Evolutionary conservation across 2,113 vertebrate genomes (phyloP), one percentile per base, ranked within the genome.

Genomic region (Pica pica): DNA sequence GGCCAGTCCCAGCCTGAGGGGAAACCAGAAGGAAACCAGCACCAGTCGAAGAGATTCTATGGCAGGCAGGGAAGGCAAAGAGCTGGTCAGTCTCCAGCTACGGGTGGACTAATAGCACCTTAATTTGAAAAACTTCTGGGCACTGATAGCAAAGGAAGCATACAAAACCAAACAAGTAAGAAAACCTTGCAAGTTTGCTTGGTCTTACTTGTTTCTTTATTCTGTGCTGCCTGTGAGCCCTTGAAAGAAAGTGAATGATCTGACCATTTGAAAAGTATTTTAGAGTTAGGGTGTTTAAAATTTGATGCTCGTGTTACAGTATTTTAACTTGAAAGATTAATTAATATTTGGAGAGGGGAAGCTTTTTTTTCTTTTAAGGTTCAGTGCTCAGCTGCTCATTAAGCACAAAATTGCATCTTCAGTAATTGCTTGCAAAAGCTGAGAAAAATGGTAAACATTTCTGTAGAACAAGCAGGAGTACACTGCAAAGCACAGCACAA

Each of bases 371-470:
- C 47, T 57, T 61, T 28, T 50, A 60, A 94, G 74, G 83, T 95
- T 95, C 82, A 88, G 63, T 0, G 55, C 84, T 88, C 64, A 77
- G 61, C 55, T 95, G 39, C 71, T 96, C 87, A 91, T 95, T 95
- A 93, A 74, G 82, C 79, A 83, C 84, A 95, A 94, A 95, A 95
- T 80, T 91, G 59, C 81, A 89, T 93, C 87, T 87, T 87, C 24
- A 15, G 70, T 90, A 95, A 94, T 94, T 91, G 52, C 82, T 83
- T 90, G 82, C 83, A 95, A 93, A 95, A 93, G 78, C 87, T 83
- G 59, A 87, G 75, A 57, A 79, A 94, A 91, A 82, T 7, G 6
- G 89, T 82, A 83, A 95, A 93, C 18, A 55, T 83, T 65, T 80
- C 67, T 74, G 50, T 76, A 77, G 50, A 44, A 94, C 46, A 82